Evolutionary conservation across 1,140 invertebrate genomes (phyloP).

Genomic region (Cydia fagiglandana): DNA sequence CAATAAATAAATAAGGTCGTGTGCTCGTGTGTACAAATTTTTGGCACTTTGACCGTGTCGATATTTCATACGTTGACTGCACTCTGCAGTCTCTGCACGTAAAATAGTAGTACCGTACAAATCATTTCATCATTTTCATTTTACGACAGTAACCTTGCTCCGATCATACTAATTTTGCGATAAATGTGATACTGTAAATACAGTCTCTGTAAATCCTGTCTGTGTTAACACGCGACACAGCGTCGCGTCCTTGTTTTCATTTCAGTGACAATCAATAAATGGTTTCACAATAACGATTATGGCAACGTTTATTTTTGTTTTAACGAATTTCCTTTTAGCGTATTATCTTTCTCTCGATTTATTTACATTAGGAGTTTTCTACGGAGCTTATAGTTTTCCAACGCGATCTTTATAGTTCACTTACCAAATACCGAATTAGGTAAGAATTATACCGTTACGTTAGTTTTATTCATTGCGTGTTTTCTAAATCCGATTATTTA

Average conservation of each 20-base stretch:
- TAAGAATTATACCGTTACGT: not conserved
- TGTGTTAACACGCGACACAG: not conserved
- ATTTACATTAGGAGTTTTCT: not conserved
- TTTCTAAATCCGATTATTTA: not conserved
- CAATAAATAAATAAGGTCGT: too few relatives aligned
- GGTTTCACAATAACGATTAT: not conserved
- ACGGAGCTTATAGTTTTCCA: too few relatives aligned
- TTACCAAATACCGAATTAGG: too few relatives aligned
- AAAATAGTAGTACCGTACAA: not conserved
- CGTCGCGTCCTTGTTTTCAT: constrained; percentile 11
- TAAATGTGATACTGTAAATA: constrained; percentile 7
- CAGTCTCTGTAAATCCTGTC: not conserved
- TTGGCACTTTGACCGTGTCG: too few relatives aligned
- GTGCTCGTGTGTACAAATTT: too few relatives aligned
- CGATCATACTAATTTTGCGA: not conserved
- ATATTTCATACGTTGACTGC: too few relatives aligned
- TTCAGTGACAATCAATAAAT: not conserved
- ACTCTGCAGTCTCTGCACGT: not conserved
- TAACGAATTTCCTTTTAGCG: not conserved
- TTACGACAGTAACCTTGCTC: not conserved
- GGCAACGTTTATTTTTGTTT: not conserved
- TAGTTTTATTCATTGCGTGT: not conserved
- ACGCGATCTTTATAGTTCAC: too few relatives aligned
- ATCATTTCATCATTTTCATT: too few relatives aligned
- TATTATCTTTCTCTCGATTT: not conserved